These are phyloP conservation scores for Dysdera silvatica DNA, from an alignment of 1,140 invertebrate genomes.

Conservation along the genomic window DNA sequence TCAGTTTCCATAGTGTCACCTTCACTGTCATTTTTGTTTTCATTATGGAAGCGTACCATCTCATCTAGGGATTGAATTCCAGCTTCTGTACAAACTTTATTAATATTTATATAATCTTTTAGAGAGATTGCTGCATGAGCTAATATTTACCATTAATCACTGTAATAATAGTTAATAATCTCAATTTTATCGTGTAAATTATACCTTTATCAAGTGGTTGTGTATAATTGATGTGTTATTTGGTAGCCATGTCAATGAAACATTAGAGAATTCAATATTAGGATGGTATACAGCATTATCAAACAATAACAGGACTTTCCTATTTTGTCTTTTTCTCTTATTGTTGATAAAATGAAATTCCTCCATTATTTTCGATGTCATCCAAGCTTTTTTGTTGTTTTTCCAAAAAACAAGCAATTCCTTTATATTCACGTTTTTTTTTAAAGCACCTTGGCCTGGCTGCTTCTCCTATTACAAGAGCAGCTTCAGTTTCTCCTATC, in stretches of 20 bases:
- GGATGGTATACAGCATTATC: neutral
- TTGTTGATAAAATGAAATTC: constrained; percentile 31
- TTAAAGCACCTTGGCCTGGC: constrained; percentile 33
- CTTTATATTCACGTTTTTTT: constrained; percentile 14
- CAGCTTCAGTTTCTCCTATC: constrained; percentile 28
- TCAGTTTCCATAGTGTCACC: no score
- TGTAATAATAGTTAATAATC: no score
- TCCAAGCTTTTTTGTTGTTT: no score
- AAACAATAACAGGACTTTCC: constrained; percentile 27
- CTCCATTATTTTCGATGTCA: constrained; percentile 31
- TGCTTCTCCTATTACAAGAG: constrained; percentile 32
- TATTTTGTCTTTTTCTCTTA: constrained; percentile 16
- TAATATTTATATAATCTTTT: no score
- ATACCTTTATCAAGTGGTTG: constrained; percentile 36
- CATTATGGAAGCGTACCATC: no score
- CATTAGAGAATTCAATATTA: neutral
- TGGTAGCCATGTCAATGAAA: constrained; percentile 31
- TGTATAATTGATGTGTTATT: constrained; percentile 31
- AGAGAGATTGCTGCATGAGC: no score
- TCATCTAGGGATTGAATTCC: no score
- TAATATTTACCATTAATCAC: no score
- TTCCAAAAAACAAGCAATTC: constrained; percentile 25
- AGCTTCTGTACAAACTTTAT: no score
- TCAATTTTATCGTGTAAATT: constrained; percentile 31
- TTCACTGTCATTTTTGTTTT: no score